A percentile compares a stretch with the other conserved stretches of the same genome.
phyloP scores from a whole-genome alignment of 1,140 invertebrate genomes.

The Brachionus paranguensis region DNA sequence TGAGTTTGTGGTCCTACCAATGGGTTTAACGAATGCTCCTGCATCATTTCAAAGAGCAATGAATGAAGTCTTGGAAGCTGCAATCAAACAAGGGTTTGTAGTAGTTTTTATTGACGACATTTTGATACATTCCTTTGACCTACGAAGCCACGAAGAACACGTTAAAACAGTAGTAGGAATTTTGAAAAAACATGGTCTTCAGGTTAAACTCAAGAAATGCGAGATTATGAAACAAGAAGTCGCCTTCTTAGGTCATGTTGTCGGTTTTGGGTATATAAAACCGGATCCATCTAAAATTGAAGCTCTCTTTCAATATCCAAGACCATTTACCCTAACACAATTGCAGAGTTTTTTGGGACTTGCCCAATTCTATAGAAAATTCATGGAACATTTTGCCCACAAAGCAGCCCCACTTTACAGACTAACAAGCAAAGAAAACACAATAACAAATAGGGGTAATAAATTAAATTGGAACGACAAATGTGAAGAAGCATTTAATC shows the following conservation, averaged over 20 bases:
- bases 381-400: background rate
- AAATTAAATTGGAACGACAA: background rate
- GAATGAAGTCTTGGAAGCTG: conserved; percentile 41
- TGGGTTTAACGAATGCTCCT: conserved; percentile 52
- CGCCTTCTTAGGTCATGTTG: conserved; percentile 41
- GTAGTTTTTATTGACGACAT: background rate
- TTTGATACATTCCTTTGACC: background rate
- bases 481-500: background rate
- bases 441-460: background rate
- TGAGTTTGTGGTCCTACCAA: conserved; percentile 50
- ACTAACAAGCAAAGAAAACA: background rate
- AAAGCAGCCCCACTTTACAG: background rate
- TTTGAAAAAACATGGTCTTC: conserved; percentile 49
- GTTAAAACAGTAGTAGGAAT: conserved; percentile 45
- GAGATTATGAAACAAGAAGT: conserved; percentile 45
- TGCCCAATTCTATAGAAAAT: background rate
- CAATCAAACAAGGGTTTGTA: background rate
- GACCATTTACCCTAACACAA: conserved; percentile 40
- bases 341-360: conserved; percentile 45
- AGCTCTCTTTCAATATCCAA: conserved; percentile 41
- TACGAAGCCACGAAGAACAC: background rate
- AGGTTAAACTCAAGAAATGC: conserved; percentile 52
- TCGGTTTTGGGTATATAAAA: conserved; percentile 40
- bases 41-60: conserved; percentile 50
- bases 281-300: conserved; percentile 42